phyloP scores from a whole-genome alignment of 2,888 invertebrate species.

The Callyntrura sp. region DNA sequence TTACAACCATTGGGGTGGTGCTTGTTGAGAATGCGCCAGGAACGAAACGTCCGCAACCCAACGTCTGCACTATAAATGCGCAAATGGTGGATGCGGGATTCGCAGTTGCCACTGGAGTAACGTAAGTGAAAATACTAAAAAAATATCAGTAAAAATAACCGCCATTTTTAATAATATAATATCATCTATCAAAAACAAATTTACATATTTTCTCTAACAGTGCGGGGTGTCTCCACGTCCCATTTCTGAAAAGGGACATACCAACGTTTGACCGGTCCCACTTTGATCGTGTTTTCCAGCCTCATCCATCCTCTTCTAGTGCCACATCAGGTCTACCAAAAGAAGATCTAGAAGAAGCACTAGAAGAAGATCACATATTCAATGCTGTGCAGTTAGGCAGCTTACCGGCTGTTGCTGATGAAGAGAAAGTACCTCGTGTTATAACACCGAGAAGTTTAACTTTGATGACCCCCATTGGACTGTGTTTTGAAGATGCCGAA shows the following conservation, averaged over 20 bases:
- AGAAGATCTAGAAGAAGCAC: no score
- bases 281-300: background rate
- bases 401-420: no score
- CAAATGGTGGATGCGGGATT: background rate
- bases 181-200: background rate
- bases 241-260: background rate
- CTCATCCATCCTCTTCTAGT: no score
- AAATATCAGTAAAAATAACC: no score
- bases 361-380: no score
- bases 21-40: background rate
- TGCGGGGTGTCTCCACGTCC: background rate
- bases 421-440: no score
- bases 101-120: background rate
- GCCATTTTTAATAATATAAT: no score
- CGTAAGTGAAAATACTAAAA: constrained; percentile 2
- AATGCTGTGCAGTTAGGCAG: no score
- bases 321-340: no score
- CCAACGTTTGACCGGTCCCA: background rate
- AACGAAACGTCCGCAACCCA: background rate
- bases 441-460: no score
- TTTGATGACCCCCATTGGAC: no score
- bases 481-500: no score
- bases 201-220: background rate
- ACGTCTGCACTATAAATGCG: constrained; percentile 2
- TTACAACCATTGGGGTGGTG: background rate